A percentile compares a stretch with the other conserved stretches of the same genome.
phyloP scores from a whole-genome alignment of 1,140 invertebrate genomes.

The Drosophila miranda region DNA sequence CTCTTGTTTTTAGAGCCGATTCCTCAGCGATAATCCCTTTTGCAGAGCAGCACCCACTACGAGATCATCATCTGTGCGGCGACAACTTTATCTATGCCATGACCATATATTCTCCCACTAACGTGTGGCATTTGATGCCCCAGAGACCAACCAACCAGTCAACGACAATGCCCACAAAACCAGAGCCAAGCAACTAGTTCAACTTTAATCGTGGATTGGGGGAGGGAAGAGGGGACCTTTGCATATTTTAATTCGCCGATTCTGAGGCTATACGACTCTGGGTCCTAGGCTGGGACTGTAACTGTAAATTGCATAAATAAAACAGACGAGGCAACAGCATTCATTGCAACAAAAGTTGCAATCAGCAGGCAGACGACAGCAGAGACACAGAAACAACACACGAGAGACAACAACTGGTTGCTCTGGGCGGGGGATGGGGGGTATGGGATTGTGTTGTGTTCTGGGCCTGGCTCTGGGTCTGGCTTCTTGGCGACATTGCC shows the following conservation, averaged over 20 bases:
- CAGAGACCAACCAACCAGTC: slow-evolving; percentile 18
- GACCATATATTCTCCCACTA: slow-evolving; percentile 60
- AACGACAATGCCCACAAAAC: neutral
- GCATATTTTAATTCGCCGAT: slow-evolving; percentile 23
- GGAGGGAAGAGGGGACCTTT: neutral
- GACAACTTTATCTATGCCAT: slow-evolving; percentile 51
- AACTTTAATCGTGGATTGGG: slow-evolving; percentile 10
- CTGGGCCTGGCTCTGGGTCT: slow-evolving; percentile 22
- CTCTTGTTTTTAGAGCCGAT: neutral
- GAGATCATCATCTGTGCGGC: neutral
- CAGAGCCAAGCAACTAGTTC: slow-evolving; percentile 37
- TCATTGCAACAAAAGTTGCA: slow-evolving; percentile 41
- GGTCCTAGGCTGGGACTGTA: slow-evolving; percentile 18
- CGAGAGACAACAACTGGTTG: slow-evolving; percentile 47
- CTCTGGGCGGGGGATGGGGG: too few species aligned
- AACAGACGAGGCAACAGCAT: slow-evolving; percentile 50
- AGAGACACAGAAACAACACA: slow-evolving; percentile 8
- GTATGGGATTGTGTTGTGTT: slow-evolving; percentile 19
- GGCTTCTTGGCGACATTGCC: slow-evolving; percentile 64
- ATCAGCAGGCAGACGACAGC: slow-evolving; percentile 44
- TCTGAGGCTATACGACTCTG: slow-evolving; percentile 4
- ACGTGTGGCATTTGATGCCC: slow-evolving; percentile 56
- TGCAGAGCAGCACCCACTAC: slow-evolving; percentile 16
- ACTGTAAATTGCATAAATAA: slow-evolving; percentile 79
- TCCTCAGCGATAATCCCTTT: neutral